A percentile compares a stretch with the other conserved stretches of the same genome.
These are phyloP conservation scores for Prorops nasuta DNA, from an alignment of 1,140 invertebrate genomes.

Conservation along the genomic window DNA sequence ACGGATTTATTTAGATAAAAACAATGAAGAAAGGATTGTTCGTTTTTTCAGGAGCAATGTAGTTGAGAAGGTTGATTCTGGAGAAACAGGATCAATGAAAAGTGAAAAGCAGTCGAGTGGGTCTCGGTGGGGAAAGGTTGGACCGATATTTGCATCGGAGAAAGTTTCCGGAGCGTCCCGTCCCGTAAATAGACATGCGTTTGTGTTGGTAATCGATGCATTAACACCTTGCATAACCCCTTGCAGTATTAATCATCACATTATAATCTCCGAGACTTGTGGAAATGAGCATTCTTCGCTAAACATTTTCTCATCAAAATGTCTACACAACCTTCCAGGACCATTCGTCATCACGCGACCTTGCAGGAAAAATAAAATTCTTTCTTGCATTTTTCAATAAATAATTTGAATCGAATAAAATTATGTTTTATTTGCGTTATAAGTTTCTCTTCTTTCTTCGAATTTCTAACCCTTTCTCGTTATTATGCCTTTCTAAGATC, in stretches of 20 bases:
- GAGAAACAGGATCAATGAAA: too few relatives aligned
- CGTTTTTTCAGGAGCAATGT: too few relatives aligned
- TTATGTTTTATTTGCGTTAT: neutral
- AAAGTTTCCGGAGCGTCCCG: too few relatives aligned
- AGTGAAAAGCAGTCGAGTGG: constrained; percentile 34
- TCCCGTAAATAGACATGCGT: too few relatives aligned
- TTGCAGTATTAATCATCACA: constrained; percentile 26
- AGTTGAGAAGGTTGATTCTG: too few relatives aligned
- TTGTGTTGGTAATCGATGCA: constrained; percentile 29
- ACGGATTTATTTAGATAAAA: too few relatives aligned
- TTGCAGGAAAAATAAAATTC: neutral
- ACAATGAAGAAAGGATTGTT: too few relatives aligned
- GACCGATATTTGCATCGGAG: constrained; percentile 48
- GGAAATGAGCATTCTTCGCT: constrained; percentile 5
- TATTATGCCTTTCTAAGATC: too few relatives aligned
- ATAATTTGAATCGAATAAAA: too few relatives aligned
- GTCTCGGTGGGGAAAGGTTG: constrained; percentile 21
- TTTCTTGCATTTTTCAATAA: neutral
- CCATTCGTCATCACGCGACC: neutral
- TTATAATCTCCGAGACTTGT: constrained; percentile 15
- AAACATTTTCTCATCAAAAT: neutral
- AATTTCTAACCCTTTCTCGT: neutral
- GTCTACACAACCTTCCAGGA: too few relatives aligned
- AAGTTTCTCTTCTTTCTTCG: neutral
- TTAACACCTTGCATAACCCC: constrained; percentile 40